Conservation (phyloP, 2,113 vertebrate genomes). For the Tetrao urogallus region DNA sequence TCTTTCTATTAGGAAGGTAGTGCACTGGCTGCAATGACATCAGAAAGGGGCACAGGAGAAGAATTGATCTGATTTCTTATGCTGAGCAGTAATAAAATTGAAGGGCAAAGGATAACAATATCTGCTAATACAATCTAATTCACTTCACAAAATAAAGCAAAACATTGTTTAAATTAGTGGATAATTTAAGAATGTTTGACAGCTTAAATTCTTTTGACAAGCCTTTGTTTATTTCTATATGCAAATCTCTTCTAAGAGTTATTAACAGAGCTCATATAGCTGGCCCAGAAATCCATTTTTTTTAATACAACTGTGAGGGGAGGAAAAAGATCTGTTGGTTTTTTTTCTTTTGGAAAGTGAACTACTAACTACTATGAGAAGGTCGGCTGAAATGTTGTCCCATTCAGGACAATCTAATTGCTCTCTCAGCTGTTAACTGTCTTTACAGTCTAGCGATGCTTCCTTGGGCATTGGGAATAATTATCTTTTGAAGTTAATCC, state of each 20-base stretch:
- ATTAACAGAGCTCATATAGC: neutral
- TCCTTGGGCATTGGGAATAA: neutral
- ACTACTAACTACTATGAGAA: neutral
- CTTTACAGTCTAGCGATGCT: neutral
- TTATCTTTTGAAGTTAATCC: neutral
- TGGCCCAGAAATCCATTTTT: neutral
- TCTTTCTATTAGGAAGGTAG: neutral
- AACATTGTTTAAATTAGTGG: neutral
- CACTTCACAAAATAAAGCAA: neutral
- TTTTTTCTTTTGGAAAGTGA: neutral
- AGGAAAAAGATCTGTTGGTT: rapidly evolving
- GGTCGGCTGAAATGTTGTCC: neutral
- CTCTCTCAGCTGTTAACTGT: neutral
- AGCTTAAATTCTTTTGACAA: neutral
- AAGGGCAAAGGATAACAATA: neutral
- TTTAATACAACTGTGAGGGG: neutral
- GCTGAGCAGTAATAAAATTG: neutral
- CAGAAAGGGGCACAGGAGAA: neutral
- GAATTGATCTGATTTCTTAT: no score
- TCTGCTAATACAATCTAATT: neutral
- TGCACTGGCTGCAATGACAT: neutral
- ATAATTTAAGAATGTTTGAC: neutral
- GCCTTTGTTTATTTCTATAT: neutral
- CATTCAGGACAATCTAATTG: neutral
- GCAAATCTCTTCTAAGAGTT: neutral